Percentiles rank a stretch among this genome's conserved stretches.
phyloP scores from a whole-genome alignment of 2,888 invertebrate genomes.

The Pachycephus smyrnensis region DNA sequence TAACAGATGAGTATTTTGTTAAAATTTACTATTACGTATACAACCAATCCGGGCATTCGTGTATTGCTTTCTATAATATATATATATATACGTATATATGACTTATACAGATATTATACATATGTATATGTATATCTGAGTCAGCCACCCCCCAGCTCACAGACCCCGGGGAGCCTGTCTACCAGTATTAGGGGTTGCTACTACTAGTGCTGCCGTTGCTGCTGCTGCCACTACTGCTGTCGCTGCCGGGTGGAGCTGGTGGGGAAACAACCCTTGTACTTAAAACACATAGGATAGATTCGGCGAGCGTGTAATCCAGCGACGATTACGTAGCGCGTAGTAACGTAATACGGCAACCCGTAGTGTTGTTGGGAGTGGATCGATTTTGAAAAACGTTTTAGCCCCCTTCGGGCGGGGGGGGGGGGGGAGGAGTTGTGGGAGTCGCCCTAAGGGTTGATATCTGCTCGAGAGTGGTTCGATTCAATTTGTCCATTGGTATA shows the following conservation, averaged over 20 bases:
- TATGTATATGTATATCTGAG: background rate
- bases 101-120: background rate
- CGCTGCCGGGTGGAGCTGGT: background rate
- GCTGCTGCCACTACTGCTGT: background rate
- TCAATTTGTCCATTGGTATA: slow-evolving; percentile 46
- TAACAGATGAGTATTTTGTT: background rate
- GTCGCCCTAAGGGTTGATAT: background rate
- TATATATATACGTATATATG: background rate
- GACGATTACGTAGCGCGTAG: background rate
- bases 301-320: background rate
- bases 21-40: background rate
- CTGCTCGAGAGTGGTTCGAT: slow-evolving; percentile 12
- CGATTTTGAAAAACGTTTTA: background rate
- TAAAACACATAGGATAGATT: background rate
- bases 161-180: slow-evolving; percentile 1
- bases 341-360: background rate
- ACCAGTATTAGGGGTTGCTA: background rate
- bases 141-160: background rate
- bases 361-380: background rate
- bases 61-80: background rate
- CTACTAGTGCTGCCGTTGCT: background rate
- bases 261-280: background rate
- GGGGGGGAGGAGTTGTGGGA: background rate
- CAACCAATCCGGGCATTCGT: background rate
- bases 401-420: background rate